These are phyloP conservation scores for Tinea semifulvella DNA, from an alignment of 2,888 invertebrate species.

Conservation along the genomic window DNA sequence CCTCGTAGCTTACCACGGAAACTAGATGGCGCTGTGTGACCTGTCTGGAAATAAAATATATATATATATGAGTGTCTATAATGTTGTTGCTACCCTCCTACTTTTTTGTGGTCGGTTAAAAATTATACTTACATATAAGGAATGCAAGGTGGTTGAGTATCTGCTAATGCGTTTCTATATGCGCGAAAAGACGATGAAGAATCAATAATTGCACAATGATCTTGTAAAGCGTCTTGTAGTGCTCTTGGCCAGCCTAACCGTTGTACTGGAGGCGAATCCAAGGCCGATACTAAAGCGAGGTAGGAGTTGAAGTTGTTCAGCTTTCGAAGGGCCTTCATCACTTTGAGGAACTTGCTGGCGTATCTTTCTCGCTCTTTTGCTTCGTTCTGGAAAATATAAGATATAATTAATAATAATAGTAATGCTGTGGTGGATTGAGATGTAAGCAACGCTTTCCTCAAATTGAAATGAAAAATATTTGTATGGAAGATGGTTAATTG, in stretches of 20 bases:
- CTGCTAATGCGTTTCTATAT: constrained; percentile 93
- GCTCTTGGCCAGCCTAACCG: constrained; percentile 94
- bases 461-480: too few relatives aligned
- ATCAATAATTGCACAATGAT: constrained; percentile 96
- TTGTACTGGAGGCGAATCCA: constrained; percentile 94
- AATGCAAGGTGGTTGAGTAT: constrained; percentile 97
- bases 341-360: constrained; percentile 95
- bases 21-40: too few relatives aligned
- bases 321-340: constrained; percentile 97
- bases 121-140: constrained; percentile 96
- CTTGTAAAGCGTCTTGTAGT: constrained; percentile 90
- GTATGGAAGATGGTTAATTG: too few relatives aligned
- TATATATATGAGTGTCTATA: too few relatives aligned
- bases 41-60: too few relatives aligned
- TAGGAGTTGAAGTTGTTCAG: constrained; percentile 99
- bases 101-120: too few relatives aligned
- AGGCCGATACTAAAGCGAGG: constrained; percentile 92
- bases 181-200: constrained; percentile 97
- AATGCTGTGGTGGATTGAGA: too few relatives aligned
- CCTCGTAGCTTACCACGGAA: too few relatives aligned
- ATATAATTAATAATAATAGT: not conserved
- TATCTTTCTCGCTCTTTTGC: constrained; percentile 96
- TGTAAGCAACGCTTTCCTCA: too few relatives aligned
- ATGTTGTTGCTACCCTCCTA: too few relatives aligned
- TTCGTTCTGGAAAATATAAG: constrained; percentile 63